Base-by-base conservation (phyloP, 2,888 invertebrate genomes). In the Pseudoips prasinana region DNA sequence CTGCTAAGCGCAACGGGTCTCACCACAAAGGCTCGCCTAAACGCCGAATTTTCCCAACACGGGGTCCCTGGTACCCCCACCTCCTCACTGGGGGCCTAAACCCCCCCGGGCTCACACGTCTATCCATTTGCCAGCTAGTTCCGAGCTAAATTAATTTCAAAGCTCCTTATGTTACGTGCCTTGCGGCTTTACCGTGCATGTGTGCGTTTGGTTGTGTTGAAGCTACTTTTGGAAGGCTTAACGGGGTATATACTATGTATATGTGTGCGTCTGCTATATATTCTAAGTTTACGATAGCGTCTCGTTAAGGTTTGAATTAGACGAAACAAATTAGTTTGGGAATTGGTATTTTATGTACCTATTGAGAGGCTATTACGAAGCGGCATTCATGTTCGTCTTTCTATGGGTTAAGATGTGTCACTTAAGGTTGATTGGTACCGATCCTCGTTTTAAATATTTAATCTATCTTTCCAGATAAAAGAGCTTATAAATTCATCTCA, bases 111-210 rank as follows among this genome's bases (percentile, higher is more conserved):
- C 85, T 83, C 87, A 87, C 87, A 87, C 88, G 88, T 88, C 88
- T 88, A 88, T 88, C 88, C 88, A 88, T 88, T 88, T 88, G 87
- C 88, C 84, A 87, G 88, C 88, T 88, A 88, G 88, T 88, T 88
- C 88, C 85, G 81, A 84, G 87, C 88, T 88, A 88, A 88, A 88
- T 88, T 88, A 88, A 88, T 88, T 88, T 88, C 87, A 84, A 88
- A 88, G 88, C 88, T 87, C 87, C 88, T 88, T 88, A 88, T 85
- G 88, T 86, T 88, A 86, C 88, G 88, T 87, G 86, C 88, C 87
- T 86, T 88, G 87, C 84, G 88, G 88, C 86, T 87, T 87, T 83
- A 62, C 58, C 62, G 34, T 66, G 58, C 46, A 58, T 82, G 84
- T 86, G 85, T 84, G 85, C 40, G 83, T 71, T 40, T 19, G 40